Base-by-base conservation (phyloP, 2,113 vertebrate species). In the Dipodomys stephensi region DNA sequence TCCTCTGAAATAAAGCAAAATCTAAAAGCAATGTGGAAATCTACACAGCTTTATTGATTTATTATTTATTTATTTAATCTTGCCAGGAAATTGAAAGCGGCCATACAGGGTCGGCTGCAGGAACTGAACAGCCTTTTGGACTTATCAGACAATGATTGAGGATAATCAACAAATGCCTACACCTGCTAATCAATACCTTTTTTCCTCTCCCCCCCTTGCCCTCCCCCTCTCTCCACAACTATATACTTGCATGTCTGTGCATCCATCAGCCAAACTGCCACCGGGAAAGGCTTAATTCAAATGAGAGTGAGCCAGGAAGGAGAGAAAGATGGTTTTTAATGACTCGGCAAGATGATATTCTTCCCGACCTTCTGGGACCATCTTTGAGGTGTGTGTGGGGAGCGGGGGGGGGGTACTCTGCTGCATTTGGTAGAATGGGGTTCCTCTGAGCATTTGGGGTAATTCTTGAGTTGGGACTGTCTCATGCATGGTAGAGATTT, bases 231-330 rank as follows among this genome's bases (percentile, higher is more conserved):
- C 10, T 53, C 39, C 27, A 53, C 44, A 92, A 90, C 60, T 49
- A 64, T 0, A 39, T 4, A 65, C 86, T 79, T 84, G 28, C 28
- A 0, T 39, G 46, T 64, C 77, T 87, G 35, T 76, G 67, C 79
- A 72, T 60, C 67, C 65, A 19, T 90, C 79, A 93, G 79, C 88
- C 94, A 72, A 83, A 68, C n/a, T 49, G n/a, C 53, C 84, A 85
- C 32, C 64, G 12, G 68, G 27, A n/a, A 67, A 77, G 64, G 4
- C 73, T 87, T 53, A 57, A 57, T 30, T 91, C 27, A 67, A 46
- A 19, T 44, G 60, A 74, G 0, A 6, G n/a, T 49, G 57, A 85
- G 76, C 28, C 74, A 80, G 25, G 20, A 79, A 85, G 25, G 8
- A 90, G 74, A 64, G 22, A 9, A 22, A 18, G 53, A 57, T 57